Conservation (phyloP, 2,113 vertebrate genomes). For the Zapus hudsonius region DNA sequence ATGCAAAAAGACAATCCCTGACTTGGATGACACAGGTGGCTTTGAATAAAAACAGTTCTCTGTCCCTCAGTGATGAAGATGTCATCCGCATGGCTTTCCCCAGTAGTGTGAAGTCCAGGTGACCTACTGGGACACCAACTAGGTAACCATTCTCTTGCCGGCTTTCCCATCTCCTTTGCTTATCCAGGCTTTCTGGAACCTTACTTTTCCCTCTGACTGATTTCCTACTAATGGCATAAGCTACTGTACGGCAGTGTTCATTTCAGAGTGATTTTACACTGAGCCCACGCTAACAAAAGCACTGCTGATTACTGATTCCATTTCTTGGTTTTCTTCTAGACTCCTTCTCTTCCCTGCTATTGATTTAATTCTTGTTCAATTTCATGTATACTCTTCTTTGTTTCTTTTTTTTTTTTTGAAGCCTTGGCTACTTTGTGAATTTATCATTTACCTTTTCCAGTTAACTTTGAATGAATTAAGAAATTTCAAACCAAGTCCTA, state of each 20-base stretch:
- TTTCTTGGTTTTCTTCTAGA: not conserved
- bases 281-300: not conserved
- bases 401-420: not conserved
- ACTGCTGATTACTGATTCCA: not conserved
- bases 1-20: not conserved
- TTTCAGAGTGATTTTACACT: no score
- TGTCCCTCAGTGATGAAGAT: no score
- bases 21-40: accelerated
- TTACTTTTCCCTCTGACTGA: not conserved
- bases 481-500: not conserved
- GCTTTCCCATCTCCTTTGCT: not conserved
- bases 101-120: accelerated
- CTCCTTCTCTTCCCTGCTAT: not conserved
- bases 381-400: not conserved
- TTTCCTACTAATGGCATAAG: no score
- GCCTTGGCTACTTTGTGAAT: not conserved
- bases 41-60: not conserved
- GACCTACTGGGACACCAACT: not conserved
- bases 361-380: not conserved
- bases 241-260: not conserved
- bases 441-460: not conserved
- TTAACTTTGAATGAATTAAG: not conserved
- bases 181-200: not conserved
- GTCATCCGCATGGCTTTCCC: not conserved
- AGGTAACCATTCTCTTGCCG: accelerated